A percentile compares a stretch with the other conserved stretches of the same genome.
Evolutionary conservation across 2,888 invertebrate genomes (phyloP).

Genomic region (Amphipoea oculea): DNA sequence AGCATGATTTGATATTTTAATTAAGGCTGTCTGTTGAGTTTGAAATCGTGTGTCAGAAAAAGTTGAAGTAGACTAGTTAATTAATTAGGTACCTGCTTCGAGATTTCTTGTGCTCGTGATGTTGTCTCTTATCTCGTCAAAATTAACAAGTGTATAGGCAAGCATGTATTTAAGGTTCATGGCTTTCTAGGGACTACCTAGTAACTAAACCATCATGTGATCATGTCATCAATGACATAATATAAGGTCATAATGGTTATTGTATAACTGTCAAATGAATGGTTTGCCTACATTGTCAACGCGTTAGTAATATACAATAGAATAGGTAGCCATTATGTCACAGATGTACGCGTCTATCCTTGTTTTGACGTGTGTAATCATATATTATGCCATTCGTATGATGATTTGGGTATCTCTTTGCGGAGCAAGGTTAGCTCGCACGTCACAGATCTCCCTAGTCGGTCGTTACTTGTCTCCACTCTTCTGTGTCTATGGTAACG

Average conservation of each 20-base stretch:
- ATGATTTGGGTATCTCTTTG: not conserved
- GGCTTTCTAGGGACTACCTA: constrained; percentile 3
- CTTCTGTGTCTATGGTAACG: not conserved
- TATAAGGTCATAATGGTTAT: not conserved
- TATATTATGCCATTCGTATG: not conserved
- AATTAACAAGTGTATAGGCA: not conserved
- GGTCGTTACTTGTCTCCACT: too few relatives aligned
- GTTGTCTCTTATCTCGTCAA: not conserved
- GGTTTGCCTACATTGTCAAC: not conserved
- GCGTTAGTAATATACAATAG: not conserved
- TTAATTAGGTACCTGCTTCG: constrained; percentile 3
- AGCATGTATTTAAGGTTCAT: not conserved
- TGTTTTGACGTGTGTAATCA: not conserved
- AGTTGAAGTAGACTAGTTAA: constrained; percentile 17
- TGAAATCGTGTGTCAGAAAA: constrained; percentile 4
- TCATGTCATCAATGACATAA: constrained; percentile 8
- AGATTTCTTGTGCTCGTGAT: not conserved
- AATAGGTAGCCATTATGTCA: not conserved
- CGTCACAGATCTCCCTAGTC: not conserved
- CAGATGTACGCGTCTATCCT: not conserved
- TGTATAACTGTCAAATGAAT: constrained; percentile 20
- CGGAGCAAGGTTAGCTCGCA: not conserved
- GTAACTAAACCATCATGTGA: not conserved
- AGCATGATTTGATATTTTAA: constrained; percentile 42
- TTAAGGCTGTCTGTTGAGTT: constrained; percentile 14